Percentiles rank a stretch among this genome's conserved stretches.
phyloP scores from a whole-genome alignment of 2,888 invertebrate species.

The Sinotaia quadrata region DNA sequence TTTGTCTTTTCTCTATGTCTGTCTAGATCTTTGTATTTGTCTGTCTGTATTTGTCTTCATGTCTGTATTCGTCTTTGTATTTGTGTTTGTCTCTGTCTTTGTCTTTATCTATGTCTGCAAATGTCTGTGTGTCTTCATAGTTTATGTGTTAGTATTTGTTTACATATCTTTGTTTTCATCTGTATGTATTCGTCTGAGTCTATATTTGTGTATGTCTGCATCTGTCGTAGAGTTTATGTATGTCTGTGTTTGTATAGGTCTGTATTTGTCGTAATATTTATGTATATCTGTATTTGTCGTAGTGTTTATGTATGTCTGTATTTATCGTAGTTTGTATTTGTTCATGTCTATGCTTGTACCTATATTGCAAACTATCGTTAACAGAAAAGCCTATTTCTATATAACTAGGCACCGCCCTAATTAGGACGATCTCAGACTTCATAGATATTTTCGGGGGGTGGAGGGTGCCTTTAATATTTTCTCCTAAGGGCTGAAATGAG shows the following conservation, averaged over 20 bases:
- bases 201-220: constrained; percentile 15
- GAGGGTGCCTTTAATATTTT: no score
- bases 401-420: no score
- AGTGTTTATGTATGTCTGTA: constrained; percentile 14
- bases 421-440: no score
- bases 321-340: background rate
- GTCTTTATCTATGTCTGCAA: background rate
- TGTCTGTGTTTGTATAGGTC: background rate
- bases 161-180: constrained; percentile 1
- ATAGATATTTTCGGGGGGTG: no score
- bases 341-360: no score
- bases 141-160: background rate
- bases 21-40: background rate
- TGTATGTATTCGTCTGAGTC: constrained; percentile 21
- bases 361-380: no score
- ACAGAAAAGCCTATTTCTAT: no score
- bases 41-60: background rate
- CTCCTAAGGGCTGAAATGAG: no score
- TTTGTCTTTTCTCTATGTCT: background rate
- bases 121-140: background rate
- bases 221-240: constrained; percentile 3
- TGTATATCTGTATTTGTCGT: constrained; percentile 18
- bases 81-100: background rate
- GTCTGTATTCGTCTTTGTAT: background rate
- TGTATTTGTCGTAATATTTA: constrained; percentile 8